A percentile compares a stretch with the other conserved stretches of the same genome.
phyloP scores from a whole-genome alignment of 2,888 invertebrate genomes.

The Scaptomyza parva region DNA sequence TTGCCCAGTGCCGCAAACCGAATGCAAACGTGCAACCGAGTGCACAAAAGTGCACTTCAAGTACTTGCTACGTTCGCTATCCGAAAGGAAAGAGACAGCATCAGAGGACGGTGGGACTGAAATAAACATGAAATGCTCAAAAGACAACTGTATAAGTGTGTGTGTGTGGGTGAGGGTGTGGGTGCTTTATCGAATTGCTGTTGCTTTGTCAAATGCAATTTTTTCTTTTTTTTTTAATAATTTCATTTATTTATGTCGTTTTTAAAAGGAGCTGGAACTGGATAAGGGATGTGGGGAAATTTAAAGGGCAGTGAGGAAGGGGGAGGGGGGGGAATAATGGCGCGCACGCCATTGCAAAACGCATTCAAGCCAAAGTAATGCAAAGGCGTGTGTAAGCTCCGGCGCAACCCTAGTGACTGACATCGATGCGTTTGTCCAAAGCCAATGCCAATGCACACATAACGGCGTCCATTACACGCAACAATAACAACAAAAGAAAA shows the following conservation, averaged over 20 bases:
- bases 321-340: too few species aligned
- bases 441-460: slow-evolving; percentile 67
- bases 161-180: background rate
- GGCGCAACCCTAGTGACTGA: background rate
- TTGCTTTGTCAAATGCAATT: slow-evolving; percentile 62
- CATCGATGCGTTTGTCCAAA: slow-evolving; percentile 32
- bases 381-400: slow-evolving; percentile 39
- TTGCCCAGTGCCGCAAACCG: background rate
- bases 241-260: slow-evolving; percentile 76
- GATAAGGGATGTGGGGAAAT: background rate
- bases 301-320: too few species aligned
- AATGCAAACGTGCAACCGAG: slow-evolving; percentile 18
- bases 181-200: slow-evolving; percentile 10
- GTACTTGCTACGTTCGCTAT: slow-evolving; percentile 22
- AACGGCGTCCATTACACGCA: slow-evolving; percentile 76
- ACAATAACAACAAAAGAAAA: slow-evolving; percentile 60
- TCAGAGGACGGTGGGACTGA: slow-evolving; percentile 7
- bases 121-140: slow-evolving; percentile 49
- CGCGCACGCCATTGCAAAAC: slow-evolving; percentile 29
- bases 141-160: slow-evolving; percentile 29
- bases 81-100: background rate
- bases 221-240: slow-evolving; percentile 78
- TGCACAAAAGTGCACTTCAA: slow-evolving; percentile 48
- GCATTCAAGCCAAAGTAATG: slow-evolving; percentile 71
- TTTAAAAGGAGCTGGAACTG: slow-evolving; percentile 38